phyloP scores from a whole-genome alignment of 2,888 invertebrate species.

The Pyrrhosoma nymphula region DNA sequence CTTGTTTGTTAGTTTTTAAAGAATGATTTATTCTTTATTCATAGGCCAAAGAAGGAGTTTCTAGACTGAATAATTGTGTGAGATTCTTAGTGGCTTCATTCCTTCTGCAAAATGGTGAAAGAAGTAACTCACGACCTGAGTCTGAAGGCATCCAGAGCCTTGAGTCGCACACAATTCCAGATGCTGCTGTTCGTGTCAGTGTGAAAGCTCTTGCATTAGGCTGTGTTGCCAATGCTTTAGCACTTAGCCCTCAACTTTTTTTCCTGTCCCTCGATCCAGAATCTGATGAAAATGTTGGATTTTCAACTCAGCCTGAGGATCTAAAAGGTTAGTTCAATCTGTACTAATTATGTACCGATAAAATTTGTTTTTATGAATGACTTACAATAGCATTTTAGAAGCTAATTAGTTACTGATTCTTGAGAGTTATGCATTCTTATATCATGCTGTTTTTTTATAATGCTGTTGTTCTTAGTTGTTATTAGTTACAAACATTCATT shows the following conservation, averaged over 20 bases:
- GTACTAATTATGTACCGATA: not conserved
- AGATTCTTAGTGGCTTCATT: slow-evolving; percentile 54
- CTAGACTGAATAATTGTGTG: slow-evolving; percentile 27
- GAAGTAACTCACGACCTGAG: not conserved
- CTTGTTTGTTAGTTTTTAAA: no score
- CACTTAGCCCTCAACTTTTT: slow-evolving; percentile 87
- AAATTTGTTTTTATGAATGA: no score
- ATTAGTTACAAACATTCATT: no score
- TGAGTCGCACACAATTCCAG: slow-evolving; percentile 75
- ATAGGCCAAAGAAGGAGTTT: slow-evolving; percentile 43
- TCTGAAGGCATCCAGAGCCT: not conserved
- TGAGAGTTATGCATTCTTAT: no score
- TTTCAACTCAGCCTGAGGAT: slow-evolving; percentile 49
- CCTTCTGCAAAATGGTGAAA: slow-evolving; percentile 5
- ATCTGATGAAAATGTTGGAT: slow-evolving; percentile 76
- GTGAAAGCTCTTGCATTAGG: slow-evolving; percentile 92
- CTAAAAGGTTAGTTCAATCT: slow-evolving; percentile 68
- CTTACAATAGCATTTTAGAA: no score
- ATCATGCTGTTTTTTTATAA: no score
- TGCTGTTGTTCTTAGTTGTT: no score
- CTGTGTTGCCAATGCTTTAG: slow-evolving; percentile 88
- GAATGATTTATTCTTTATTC: not conserved
- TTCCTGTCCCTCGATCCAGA: slow-evolving; percentile 80
- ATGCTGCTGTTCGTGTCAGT: slow-evolving; percentile 90
- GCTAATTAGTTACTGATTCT: no score